Percentiles rank a stretch among this genome's conserved stretches.
These are phyloP conservation scores for Tortrix viridana DNA, from an alignment of 2,888 invertebrate species.

Conservation along the genomic window DNA sequence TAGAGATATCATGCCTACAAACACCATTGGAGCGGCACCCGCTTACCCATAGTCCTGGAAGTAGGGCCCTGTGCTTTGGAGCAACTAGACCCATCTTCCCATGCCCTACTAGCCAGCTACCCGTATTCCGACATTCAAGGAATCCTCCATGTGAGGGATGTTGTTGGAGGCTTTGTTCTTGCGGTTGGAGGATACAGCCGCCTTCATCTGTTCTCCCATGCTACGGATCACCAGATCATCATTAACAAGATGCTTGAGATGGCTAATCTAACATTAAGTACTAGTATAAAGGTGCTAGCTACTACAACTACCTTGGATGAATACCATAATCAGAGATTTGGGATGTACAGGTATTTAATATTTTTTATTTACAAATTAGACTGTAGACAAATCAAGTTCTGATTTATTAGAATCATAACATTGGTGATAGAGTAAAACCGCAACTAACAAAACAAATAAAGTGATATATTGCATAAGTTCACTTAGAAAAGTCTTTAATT, in stretches of 20 bases:
- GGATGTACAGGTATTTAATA: slow-evolving; percentile 91
- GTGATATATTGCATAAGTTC: too few relatives aligned
- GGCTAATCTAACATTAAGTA: slow-evolving; percentile 91
- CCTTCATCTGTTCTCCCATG: slow-evolving; percentile 93
- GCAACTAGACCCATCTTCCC: slow-evolving; percentile 95
- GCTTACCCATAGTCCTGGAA: slow-evolving; percentile 94
- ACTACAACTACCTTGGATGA: slow-evolving; percentile 94
- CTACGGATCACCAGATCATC: slow-evolving; percentile 93
- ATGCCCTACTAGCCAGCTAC: slow-evolving; percentile 88
- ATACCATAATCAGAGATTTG: slow-evolving; percentile 94
- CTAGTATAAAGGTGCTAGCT: slow-evolving; percentile 92
- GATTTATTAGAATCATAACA: too few relatives aligned
- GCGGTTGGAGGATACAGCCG: slow-evolving; percentile 96
- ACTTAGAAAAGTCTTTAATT: too few relatives aligned
- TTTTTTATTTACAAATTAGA: background rate
- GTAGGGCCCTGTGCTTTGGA: slow-evolving; percentile 96
- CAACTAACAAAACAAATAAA: too few relatives aligned
- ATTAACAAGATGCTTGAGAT: slow-evolving; percentile 93
- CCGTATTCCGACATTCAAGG: slow-evolving; percentile 79
- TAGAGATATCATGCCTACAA: slow-evolving; percentile 96
- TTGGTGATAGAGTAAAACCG: too few relatives aligned
- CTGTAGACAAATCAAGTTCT: too few relatives aligned
- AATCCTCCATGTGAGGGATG: slow-evolving; percentile 90
- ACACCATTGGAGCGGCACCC: slow-evolving; percentile 98
- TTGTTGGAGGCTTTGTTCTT: slow-evolving; percentile 96